Conservation (phyloP, 2,888 invertebrate genomes). For the Pristionchus fissidentatus region DNA sequence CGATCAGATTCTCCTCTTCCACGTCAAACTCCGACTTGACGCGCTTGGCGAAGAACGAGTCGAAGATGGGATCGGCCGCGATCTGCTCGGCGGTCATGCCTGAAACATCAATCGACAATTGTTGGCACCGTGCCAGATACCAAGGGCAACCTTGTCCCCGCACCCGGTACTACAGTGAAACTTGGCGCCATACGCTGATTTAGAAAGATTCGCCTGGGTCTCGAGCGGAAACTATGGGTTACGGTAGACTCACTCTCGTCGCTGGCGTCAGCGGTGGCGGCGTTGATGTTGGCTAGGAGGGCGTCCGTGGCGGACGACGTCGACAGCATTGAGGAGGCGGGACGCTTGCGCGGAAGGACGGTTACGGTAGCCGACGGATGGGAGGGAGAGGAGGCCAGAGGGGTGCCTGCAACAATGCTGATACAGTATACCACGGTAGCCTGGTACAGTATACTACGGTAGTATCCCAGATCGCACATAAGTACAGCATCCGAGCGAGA, state of each 20-base stretch:
- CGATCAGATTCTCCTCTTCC: conserved; percentile 49
- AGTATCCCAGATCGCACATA: background rate
- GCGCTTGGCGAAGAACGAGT: conserved; percentile 52
- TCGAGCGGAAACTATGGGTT: no score
- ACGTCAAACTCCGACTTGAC: conserved; percentile 51
- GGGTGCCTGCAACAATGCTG: background rate
- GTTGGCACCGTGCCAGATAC: background rate
- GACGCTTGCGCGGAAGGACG: background rate
- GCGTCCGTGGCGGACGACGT: conserved; percentile 51
- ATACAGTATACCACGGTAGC: background rate
- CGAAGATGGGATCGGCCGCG: conserved; percentile 34
- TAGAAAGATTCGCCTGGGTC: no score
- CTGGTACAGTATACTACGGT: background rate
- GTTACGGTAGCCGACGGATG: conserved; percentile 41
- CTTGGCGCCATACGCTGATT: no score
- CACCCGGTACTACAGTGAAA: background rate
- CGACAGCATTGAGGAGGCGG: background rate
- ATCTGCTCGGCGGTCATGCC: conserved; percentile 33
- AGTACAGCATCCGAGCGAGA: background rate
- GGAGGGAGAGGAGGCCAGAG: conserved; percentile 41
- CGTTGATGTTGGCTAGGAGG: conserved; percentile 58
- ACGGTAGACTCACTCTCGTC: conserved; percentile 48
- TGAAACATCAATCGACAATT: background rate
- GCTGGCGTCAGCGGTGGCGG: conserved; percentile 47
- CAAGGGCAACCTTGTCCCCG: background rate